Conservation (phyloP, 1,140 invertebrate genomes). For the Rhopalosiphum padi region DNA sequence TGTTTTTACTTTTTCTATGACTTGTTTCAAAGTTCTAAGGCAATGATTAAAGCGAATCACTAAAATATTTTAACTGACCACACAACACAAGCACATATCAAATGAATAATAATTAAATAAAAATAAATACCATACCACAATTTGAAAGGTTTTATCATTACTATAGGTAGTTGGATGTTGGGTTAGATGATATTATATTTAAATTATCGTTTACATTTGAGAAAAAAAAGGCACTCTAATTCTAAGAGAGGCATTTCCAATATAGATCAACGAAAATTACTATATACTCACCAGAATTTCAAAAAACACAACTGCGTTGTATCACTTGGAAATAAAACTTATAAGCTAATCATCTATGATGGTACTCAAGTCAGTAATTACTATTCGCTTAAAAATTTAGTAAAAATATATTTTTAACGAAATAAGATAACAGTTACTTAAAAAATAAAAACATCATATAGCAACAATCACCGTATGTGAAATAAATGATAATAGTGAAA, state of each 20-base stretch:
- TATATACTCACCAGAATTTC: not conserved
- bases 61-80: not conserved
- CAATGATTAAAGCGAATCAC: not conserved
- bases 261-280: not conserved
- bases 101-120: not conserved
- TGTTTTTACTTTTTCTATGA: not conserved
- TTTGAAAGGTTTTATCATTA: conserved; percentile 20
- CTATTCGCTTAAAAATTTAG: not conserved
- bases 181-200: not conserved
- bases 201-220: not conserved
- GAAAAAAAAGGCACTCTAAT: not conserved
- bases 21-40: not conserved
- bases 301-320: not conserved
- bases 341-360: not conserved
- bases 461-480: not conserved
- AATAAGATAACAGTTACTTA: not conserved
- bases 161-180: not conserved
- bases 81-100: not conserved
- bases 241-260: not conserved
- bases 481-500: not conserved
- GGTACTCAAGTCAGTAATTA: not conserved
- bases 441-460: not conserved
- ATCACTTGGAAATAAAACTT: not conserved
- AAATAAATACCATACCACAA: conserved; percentile 14
- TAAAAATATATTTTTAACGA: not conserved